A percentile compares a stretch with the other conserved stretches of the same genome.
Conservation (phyloP, 2,888 invertebrate species). For the Ashinkailepas kermadecensis region DNA sequence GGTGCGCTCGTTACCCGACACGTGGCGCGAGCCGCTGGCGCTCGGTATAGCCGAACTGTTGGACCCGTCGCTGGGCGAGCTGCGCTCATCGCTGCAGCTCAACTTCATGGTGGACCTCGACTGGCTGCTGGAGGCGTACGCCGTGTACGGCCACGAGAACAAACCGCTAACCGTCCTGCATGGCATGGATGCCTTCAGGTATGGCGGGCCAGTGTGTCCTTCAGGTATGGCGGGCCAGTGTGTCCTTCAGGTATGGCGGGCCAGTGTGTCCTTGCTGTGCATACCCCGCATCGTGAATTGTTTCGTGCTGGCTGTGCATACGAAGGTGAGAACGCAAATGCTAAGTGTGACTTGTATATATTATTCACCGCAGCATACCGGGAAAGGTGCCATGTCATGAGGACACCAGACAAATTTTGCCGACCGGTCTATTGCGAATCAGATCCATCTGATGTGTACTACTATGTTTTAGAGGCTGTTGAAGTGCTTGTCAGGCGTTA, state of each 20-base stretch:
- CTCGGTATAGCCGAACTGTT: constrained; percentile 32
- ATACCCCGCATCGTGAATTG: too few relatives aligned
- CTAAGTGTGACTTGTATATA: too few relatives aligned
- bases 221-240: constrained; percentile 26
- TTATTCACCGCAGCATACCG: too few relatives aligned
- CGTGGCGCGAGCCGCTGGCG: constrained; percentile 28
- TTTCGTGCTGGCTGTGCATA: too few relatives aligned
- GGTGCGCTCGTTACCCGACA: constrained; percentile 27
- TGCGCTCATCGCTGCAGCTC: constrained; percentile 56
- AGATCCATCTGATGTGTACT: too few relatives aligned
- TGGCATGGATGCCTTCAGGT: constrained; percentile 24
- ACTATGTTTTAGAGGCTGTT: too few relatives aligned
- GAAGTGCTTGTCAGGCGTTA: too few relatives aligned
- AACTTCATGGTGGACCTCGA: constrained; percentile 88
- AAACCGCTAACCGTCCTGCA: constrained; percentile 33
- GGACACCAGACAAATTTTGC: too few relatives aligned
- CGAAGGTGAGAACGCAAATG: too few relatives aligned
- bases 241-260: constrained; percentile 25
- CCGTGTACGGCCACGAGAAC: constrained; percentile 56
- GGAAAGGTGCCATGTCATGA: too few relatives aligned
- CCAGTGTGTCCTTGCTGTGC: neutral
- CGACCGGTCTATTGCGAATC: too few relatives aligned
- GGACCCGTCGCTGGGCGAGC: constrained; percentile 29
- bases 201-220: constrained; percentile 18
- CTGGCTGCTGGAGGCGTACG: constrained; percentile 81